Conservation (phyloP, 1,140 invertebrate genomes). For the Eumaeus atala region DNA sequence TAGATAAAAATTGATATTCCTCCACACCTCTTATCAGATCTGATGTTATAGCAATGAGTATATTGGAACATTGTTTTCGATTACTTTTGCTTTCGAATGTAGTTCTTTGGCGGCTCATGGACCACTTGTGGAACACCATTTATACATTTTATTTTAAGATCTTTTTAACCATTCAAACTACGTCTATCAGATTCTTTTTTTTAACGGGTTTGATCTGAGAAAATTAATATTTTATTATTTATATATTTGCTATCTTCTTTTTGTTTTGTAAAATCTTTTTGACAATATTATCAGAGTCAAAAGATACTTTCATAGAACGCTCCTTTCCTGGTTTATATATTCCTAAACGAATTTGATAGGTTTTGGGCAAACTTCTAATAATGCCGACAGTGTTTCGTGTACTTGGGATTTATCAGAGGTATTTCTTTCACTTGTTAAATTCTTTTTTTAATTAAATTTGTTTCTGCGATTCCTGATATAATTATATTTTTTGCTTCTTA, state of each 20-base stretch:
- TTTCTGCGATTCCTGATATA: not conserved
- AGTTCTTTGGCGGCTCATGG: slow-evolving; percentile 22
- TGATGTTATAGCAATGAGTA: slow-evolving; percentile 25
- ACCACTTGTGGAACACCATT: too few relatives aligned
- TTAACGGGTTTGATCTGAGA: too few relatives aligned
- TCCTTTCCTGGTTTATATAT: too few relatives aligned
- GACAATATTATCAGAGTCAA: not conserved
- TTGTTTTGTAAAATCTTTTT: slow-evolving; percentile 17
- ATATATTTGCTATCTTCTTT: not conserved
- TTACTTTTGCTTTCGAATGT: slow-evolving; percentile 18
- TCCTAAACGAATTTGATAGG: too few relatives aligned
- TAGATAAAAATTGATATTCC: slow-evolving; percentile 29
- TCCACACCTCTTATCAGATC: slow-evolving; percentile 21
- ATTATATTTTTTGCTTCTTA: not conserved
- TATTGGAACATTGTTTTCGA: slow-evolving; percentile 15
- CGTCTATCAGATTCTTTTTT: too few relatives aligned
- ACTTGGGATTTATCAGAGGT: not conserved
- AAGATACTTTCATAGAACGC: slow-evolving; percentile 20
- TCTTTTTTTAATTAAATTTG: not conserved
- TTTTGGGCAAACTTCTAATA: too few relatives aligned
- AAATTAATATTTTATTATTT: too few relatives aligned
- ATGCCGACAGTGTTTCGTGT: not conserved
- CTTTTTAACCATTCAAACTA: too few relatives aligned
- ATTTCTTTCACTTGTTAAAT: not conserved
- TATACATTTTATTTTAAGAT: too few relatives aligned